Evolutionary conservation across 2,888 invertebrate species (phyloP).

Genomic region (Girardia tigrina): DNA sequence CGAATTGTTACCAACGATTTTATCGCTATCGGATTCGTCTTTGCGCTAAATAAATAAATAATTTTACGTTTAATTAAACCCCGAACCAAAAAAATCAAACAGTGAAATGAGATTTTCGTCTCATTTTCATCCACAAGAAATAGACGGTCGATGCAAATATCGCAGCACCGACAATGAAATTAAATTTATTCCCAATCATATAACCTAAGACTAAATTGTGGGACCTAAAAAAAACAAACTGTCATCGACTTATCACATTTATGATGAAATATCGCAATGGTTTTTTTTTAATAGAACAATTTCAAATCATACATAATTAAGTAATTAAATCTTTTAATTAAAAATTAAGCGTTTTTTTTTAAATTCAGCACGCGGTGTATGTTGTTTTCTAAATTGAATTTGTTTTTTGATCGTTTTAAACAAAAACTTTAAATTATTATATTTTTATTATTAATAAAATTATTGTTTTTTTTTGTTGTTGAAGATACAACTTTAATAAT

Average conservation of each 20-base stretch:
- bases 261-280: neutral
- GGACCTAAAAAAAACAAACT: neutral
- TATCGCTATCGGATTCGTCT: too few relatives aligned
- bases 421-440: too few relatives aligned
- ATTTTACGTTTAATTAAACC: too few relatives aligned
- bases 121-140: slow-evolving; percentile 4
- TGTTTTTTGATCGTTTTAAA: neutral
- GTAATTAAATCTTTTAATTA: neutral
- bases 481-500: too few relatives aligned
- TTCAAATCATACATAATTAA: neutral
- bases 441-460: too few relatives aligned
- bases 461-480: too few relatives aligned
- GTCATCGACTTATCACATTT: neutral
- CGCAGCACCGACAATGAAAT: slow-evolving; percentile 6
- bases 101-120: neutral
- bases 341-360: neutral
- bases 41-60: too few relatives aligned
- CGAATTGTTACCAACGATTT: too few relatives aligned
- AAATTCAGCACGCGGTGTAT: neutral
- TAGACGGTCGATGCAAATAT: neutral
- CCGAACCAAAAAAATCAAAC: neutral
- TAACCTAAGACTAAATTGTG: slow-evolving; percentile 9
- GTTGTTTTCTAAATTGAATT: neutral
- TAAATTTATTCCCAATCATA: neutral
- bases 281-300: neutral